Evolutionary conservation across 2,888 invertebrate genomes (phyloP).

Genomic region (Lepetodrilus schrolli): DNA sequence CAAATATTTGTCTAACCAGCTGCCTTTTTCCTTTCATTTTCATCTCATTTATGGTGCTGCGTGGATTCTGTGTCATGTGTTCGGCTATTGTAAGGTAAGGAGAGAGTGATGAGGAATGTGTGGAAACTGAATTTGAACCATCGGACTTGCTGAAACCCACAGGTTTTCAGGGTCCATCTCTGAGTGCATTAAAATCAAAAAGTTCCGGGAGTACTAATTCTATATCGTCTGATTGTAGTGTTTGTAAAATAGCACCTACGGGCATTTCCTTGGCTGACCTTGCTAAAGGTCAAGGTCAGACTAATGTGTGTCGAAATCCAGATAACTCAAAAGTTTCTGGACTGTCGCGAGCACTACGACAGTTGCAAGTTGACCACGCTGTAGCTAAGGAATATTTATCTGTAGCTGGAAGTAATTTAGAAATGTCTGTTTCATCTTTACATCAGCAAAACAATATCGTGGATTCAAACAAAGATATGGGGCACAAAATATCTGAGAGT

Average conservation of each 20-base stretch:
- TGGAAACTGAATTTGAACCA: background rate
- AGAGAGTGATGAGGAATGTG: conserved; percentile 37
- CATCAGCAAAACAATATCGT: conserved; percentile 16
- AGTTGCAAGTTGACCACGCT: background rate
- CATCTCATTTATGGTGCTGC: conserved; percentile 35
- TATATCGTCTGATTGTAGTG: too few species aligned
- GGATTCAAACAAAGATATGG: too few species aligned
- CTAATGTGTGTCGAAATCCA: background rate
- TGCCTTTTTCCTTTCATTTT: conserved; percentile 55
- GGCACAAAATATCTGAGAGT: background rate
- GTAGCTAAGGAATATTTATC: too few species aligned
- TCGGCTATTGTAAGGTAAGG: conserved; percentile 67
- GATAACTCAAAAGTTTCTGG: background rate
- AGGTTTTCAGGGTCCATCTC: too few species aligned
- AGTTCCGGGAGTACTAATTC: too few species aligned
- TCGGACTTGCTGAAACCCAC: too few species aligned
- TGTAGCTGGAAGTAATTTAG: background rate
- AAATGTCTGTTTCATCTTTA: too few species aligned
- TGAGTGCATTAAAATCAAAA: too few species aligned
- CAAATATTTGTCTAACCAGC: conserved; percentile 46
- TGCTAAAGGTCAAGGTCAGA: background rate
- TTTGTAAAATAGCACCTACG: background rate
- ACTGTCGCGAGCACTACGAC: background rate
- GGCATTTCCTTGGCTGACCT: conserved; percentile 2
- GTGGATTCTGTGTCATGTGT: conserved; percentile 25